A percentile compares a stretch with the other conserved stretches of the same genome.
phyloP scores from a whole-genome alignment of 2,113 vertebrate species.

The Tapirus terrestris region DNA sequence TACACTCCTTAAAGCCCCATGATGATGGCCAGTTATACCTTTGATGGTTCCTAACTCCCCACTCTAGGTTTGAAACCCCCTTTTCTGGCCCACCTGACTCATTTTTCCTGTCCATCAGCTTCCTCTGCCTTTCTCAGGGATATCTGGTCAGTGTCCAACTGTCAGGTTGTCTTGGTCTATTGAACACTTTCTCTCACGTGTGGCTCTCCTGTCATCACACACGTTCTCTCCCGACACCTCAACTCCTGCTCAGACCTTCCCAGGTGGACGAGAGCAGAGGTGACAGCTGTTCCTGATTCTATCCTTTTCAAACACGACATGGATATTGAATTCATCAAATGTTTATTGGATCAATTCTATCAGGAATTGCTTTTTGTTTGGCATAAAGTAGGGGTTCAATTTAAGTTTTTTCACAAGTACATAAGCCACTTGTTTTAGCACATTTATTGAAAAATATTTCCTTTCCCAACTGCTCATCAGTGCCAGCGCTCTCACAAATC shows the following conservation, averaged over 20 bases:
- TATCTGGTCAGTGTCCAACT: rapidly evolving
- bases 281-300: not conserved
- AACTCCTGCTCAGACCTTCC: not conserved
- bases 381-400: not conserved
- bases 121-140: not conserved
- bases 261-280: not conserved
- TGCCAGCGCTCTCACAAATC: rapidly evolving
- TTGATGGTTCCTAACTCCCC: not conserved
- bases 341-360: not conserved
- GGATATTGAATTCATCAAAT: not conserved
- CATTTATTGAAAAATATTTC: not conserved
- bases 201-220: not conserved
- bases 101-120: rapidly evolving
- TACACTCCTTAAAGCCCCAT: not conserved
- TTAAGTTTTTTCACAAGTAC: not conserved
- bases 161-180: not conserved
- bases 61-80: no score
- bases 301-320: not conserved
- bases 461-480: not conserved
- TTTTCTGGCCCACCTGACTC: not conserved
- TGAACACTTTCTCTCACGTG: rapidly evolving
- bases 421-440: not conserved
- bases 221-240: rapidly evolving
- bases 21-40: rapidly evolving
- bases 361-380: not conserved